Evolutionary conservation across 2,888 invertebrate species (phyloP).

Genomic region (Pammene aurita): DNA sequence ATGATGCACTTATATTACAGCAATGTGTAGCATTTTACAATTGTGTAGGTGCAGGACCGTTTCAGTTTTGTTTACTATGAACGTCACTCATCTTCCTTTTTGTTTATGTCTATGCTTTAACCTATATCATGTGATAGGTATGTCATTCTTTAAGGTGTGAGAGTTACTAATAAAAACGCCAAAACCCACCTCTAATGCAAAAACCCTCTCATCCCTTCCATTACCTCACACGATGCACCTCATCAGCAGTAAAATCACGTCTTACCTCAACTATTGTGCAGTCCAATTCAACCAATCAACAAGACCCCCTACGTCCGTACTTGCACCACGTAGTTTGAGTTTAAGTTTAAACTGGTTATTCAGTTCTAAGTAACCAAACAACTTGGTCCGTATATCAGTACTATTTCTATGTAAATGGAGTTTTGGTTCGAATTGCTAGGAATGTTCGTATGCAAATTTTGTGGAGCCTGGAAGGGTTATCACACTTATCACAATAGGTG

Average conservation of each 20-base stretch:
- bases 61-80: no score
- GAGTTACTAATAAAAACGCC: no score
- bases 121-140: no score
- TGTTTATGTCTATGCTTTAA: no score
- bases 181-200: background rate
- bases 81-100: no score
- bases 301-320: background rate
- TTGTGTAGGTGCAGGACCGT: no score
- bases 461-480: constrained; percentile 2
- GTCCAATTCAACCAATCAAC: background rate
- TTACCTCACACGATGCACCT: constrained; percentile 8
- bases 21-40: no score
- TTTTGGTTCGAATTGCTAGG: background rate
- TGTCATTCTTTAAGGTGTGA: no score
- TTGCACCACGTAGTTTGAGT: background rate
- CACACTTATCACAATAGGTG: constrained; percentile 1
- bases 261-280: constrained; percentile 7
- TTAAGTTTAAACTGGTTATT: background rate
- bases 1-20: no score
- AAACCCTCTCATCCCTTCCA: constrained; percentile 5
- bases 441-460: constrained; percentile 18
- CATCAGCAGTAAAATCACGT: constrained; percentile 21
- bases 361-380: background rate
- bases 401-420: background rate
- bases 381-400: background rate